Base-by-base conservation (phyloP, 2,797 vertebrate genomes). In the Sebastiscus albofasciatus region DNA sequence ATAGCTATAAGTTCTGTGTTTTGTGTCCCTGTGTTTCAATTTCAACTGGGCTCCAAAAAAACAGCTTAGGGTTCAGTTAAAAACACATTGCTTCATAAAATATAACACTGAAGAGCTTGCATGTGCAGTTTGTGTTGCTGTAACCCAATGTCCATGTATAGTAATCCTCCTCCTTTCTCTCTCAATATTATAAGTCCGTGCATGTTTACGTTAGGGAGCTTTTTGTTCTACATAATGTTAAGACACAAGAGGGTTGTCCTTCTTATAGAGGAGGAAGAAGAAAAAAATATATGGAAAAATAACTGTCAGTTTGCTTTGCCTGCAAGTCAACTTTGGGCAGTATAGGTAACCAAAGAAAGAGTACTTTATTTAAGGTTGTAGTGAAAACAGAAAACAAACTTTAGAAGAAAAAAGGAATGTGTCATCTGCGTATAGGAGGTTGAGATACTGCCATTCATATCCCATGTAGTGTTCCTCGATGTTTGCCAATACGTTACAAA, bases 401-500 rank as follows among this genome's bases (percentile, higher is more conserved):
- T 93, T 92, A 87, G 90, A 80, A 91, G 88, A 79, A 83, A 75
- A 89, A 81, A 87, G 86, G 90, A 90, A 79, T 20, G 88, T 87
- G 91, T 88, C 86, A 88, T 91, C 81, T 89, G 88, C 90, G 74
- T 93, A 88, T 91, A 94, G 91, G 91, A 95, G 94, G 94, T 93
- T 87, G 90, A 95, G 94, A 96, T 95, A 94, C 89, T 96, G 96
- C 93, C 94, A 96, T 95, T 94, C 94, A 95, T 96, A 81, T 90
- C 88, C 82, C 90, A 95, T 94, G 77, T 96, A 96, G 95, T 95
- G 94, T 90, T 94, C 94, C 91, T 96, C 92, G 94, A 96, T 95
- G 95, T 97, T 97, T 94, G 96, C 95, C 94, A 90, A 95, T 93
- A 91, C 89, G 92, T 96, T 95, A 96, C 95, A 96, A 93, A 93